Evolutionary conservation across 2,113 vertebrate genomes (phyloP), one percentile per base, ranked within the genome.

Genomic region (Sinosuthora webbiana): DNA sequence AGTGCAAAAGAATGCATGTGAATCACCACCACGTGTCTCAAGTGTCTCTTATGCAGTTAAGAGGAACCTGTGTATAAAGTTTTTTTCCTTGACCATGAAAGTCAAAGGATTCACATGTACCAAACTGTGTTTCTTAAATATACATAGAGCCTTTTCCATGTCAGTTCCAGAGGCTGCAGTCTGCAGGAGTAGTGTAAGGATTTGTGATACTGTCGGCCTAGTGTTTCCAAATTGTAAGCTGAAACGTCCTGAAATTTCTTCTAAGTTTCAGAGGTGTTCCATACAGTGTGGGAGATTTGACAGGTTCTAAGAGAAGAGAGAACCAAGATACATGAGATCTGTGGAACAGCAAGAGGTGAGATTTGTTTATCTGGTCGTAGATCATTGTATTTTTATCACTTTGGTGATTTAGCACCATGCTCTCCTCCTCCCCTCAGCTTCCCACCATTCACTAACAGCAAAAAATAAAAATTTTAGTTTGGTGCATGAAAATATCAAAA

Each of bases 201-300:
- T 20, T 13, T 20, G 20, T 45, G 37, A 83, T 33, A 3, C 19
- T 31, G 27, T 53, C 87, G 71, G 44, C 27, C 21, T 73, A 56
- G 31, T 20, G 37, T 82, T 89, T 83, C 25, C 71, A 71, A 75
- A 74, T 11, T 44, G 28, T 55, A 65, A 83, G 18, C 49, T 92
- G 91, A 87, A 71, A 69, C 78, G 80, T 74, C 33, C 45, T 93
- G 90, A 84, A 82, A 70, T 82, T 93, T 84, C 49, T 84, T 94
- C 50, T 60, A 19, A 75, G 52, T 78, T 85, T 47, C 50, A 78
- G 74, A 70, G 39, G 8, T 63, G 83, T 93, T 82, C 33, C 41
- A 80, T 23, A 78, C 52, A 60, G 5, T 16, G 17, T 35, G 68
- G 50, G 63, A 82, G 47, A 57, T 22, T 45, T 53, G 44, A n/a